Conservation (phyloP, 2,113 vertebrate genomes). For the Elephantulus edwardii region DNA sequence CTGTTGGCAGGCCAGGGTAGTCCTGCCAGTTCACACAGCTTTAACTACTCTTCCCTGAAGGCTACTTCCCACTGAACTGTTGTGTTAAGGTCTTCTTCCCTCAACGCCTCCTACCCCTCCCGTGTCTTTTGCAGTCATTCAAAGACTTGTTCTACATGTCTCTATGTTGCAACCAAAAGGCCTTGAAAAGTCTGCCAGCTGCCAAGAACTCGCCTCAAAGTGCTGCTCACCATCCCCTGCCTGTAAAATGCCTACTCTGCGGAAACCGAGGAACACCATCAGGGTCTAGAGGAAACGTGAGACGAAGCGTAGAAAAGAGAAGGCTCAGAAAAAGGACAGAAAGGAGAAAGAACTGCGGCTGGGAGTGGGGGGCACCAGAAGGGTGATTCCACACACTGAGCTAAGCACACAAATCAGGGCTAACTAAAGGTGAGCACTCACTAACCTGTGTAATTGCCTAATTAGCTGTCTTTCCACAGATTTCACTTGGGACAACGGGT, state of each 20-base stretch:
- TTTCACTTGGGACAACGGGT: background rate
- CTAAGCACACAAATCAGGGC: too few relatives aligned
- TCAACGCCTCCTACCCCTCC: background rate
- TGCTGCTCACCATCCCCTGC: background rate
- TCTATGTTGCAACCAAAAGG: background rate
- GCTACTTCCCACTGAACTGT: background rate
- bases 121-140: background rate
- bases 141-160: background rate
- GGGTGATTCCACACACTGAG: background rate
- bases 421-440: background rate
- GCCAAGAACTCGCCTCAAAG: background rate
- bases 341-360: background rate
- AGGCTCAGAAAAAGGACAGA: background rate
- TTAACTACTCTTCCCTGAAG: background rate
- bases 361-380: background rate
- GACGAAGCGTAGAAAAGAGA: background rate
- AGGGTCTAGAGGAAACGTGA: background rate
- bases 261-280: background rate
- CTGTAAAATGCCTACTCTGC: background rate
- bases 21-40: background rate
- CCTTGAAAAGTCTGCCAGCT: background rate
- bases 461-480: background rate
- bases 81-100: background rate
- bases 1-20: background rate
- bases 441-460: background rate